Evolutionary conservation across 2,888 invertebrate genomes (phyloP).

Genomic region (Onchidella celtica): DNA sequence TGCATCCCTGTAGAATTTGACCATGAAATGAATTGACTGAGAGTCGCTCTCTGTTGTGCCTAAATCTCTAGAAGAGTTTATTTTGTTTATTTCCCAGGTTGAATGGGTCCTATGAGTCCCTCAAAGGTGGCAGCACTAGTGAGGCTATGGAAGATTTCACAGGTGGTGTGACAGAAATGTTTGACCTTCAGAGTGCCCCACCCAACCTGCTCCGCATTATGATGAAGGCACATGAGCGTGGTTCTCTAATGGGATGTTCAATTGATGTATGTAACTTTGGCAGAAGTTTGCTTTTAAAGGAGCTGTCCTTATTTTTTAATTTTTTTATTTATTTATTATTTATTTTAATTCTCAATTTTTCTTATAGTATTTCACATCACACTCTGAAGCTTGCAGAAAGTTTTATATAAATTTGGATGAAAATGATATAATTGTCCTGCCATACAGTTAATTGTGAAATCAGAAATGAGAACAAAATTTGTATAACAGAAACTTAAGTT

Average conservation of each 20-base stretch:
- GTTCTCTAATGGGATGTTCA: conserved; percentile 96
- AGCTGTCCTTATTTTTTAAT: background rate
- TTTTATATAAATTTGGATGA: no score
- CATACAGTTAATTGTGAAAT: no score
- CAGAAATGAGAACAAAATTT: no score
- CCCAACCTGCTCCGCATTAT: conserved; percentile 76
- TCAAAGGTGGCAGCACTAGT: conserved; percentile 97
- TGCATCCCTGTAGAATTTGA: no score
- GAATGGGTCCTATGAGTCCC: conserved; percentile 97
- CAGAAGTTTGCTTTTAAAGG: background rate
- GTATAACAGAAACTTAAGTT: no score
- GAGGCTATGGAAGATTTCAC: conserved; percentile 99
- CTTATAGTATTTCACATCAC: no score
- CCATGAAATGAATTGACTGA: no score
- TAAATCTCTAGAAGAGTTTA: no score
- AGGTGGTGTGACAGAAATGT: conserved; percentile 79
- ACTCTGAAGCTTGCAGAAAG: no score
- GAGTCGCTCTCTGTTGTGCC: no score
- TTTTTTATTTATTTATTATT: conserved; percentile 83
- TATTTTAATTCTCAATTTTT: conserved; percentile 97
- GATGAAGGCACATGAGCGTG: conserved; percentile 93
- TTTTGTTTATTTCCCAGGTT: no score
- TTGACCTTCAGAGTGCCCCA: conserved; percentile 68
- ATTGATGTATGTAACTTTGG: conserved; percentile 85
- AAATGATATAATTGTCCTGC: no score